phyloP scores from a whole-genome alignment of 2,888 invertebrate species.

The Thyatira batis region DNA sequence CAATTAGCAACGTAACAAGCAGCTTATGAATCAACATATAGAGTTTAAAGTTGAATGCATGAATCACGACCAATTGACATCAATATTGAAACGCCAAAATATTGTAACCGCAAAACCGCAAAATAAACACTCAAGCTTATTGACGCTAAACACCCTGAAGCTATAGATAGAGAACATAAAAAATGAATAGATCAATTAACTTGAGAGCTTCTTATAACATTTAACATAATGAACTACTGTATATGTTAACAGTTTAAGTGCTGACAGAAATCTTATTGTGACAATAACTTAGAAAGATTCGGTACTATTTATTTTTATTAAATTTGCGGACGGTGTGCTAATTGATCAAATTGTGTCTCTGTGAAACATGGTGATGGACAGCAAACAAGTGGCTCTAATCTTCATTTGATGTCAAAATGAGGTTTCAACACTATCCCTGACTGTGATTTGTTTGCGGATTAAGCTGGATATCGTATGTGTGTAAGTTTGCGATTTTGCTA shows the following conservation, averaged over 20 bases:
- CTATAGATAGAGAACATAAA: slow-evolving; percentile 29
- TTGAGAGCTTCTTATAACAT: slow-evolving; percentile 35
- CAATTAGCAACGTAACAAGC: neutral
- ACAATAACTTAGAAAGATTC: neutral
- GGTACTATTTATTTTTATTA: neutral
- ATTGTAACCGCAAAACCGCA: slow-evolving; percentile 23
- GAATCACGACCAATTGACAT: slow-evolving; percentile 9
- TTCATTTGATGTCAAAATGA: too few species aligned
- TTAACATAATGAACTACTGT: slow-evolving; percentile 23
- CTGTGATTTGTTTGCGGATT: too few species aligned
- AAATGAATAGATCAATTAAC: slow-evolving; percentile 45
- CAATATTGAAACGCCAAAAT: slow-evolving; percentile 10
- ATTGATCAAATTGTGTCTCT: too few species aligned
- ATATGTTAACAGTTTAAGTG: neutral
- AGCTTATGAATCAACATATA: neutral
- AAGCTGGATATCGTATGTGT: too few species aligned
- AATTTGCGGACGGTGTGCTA: too few species aligned
- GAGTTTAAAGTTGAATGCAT: neutral
- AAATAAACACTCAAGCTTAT: slow-evolving; percentile 42
- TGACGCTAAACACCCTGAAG: slow-evolving; percentile 28
- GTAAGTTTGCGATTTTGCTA: too few species aligned
- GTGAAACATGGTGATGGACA: too few species aligned
- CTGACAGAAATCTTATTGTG: neutral
- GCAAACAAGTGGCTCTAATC: too few species aligned
- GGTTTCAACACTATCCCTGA: too few species aligned